Conservation (phyloP, 2,888 invertebrate genomes). For the Calliphora vomitoria region DNA sequence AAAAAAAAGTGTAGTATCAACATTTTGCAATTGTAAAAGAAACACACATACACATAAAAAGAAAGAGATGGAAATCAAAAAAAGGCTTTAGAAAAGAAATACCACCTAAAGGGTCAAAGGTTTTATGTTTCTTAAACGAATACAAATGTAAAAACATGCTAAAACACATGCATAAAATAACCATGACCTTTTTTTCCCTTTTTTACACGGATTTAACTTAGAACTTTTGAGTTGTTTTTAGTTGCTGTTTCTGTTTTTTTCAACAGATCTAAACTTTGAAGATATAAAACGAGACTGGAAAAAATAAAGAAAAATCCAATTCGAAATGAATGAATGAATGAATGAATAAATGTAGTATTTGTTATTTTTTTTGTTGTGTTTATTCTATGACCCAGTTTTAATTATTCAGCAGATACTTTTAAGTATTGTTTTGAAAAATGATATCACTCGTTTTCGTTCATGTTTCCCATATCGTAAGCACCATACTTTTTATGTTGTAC, state of each 20-base stretch:
- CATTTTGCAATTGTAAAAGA: not conserved
- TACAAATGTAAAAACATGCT: slow-evolving; percentile 7
- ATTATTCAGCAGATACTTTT: slow-evolving; percentile 56
- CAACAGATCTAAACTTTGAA: slow-evolving; percentile 23
- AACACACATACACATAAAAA: slow-evolving; percentile 7
- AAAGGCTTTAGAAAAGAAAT: slow-evolving; percentile 38
- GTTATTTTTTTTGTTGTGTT: not conserved
- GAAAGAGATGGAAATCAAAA: not conserved
- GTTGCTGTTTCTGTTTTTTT: slow-evolving; percentile 1
- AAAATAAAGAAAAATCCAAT: not conserved
- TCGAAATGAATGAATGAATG: slow-evolving; percentile 40
- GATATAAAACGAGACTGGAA: slow-evolving; percentile 14
- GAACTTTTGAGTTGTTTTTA: not conserved
- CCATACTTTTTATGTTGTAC: slow-evolving; percentile 22
- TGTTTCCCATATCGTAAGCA: slow-evolving; percentile 22
- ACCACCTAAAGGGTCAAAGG: slow-evolving; percentile 64
- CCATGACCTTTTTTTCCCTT: slow-evolving; percentile 65
- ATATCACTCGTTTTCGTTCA: slow-evolving; percentile 40
- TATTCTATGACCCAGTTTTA: slow-evolving; percentile 68
- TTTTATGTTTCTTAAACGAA: slow-evolving; percentile 52
- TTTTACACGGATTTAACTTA: slow-evolving; percentile 9
- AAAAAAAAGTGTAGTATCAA: slow-evolving; percentile 2
- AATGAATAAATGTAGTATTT: slow-evolving; percentile 21
- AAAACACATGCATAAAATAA: slow-evolving; percentile 32
- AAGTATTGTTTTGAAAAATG: slow-evolving; percentile 55